phyloP scores from a whole-genome alignment of 2,113 vertebrate genomes.

The Tautogolabrus adspersus region DNA sequence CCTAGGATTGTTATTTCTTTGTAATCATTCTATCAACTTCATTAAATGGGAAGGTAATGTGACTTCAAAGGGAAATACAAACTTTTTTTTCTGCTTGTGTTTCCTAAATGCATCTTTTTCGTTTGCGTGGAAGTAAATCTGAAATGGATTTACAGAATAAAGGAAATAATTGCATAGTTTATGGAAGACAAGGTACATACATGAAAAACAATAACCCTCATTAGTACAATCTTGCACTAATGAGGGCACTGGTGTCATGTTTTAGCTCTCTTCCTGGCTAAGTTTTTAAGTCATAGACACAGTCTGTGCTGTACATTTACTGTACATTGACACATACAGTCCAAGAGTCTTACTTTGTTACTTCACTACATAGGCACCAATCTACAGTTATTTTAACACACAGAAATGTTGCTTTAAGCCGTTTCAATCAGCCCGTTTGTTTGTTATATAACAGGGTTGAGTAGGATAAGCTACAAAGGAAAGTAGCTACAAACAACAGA shows the following conservation, averaged over 20 bases:
- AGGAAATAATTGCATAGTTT: neutral
- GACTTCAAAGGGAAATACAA: constrained; percentile 3
- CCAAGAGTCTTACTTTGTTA: neutral
- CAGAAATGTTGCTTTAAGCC: constrained; percentile 28
- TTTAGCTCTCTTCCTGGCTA: neutral
- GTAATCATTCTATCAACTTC: neutral
- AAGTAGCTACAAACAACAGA: constrained; percentile 57
- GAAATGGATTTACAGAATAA: neutral
- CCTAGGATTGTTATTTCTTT: neutral
- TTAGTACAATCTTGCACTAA: too few species aligned
- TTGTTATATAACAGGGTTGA: constrained; percentile 54
- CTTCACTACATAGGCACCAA: neutral
- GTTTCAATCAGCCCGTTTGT: constrained; percentile 22
- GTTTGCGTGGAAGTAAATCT: neutral
- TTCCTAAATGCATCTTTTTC: neutral
- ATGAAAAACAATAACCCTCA: neutral
- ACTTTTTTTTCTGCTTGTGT: neutral
- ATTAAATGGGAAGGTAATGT: neutral
- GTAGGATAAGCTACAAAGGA: constrained; percentile 35
- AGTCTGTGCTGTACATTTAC: too few species aligned
- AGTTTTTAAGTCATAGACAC: neutral
- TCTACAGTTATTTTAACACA: neutral
- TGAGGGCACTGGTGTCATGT: neutral
- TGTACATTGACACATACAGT: too few species aligned
- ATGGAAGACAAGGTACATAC: neutral